phyloP scores from a whole-genome alignment of 2,888 invertebrate genomes.

The Cistogaster globosa region DNA sequence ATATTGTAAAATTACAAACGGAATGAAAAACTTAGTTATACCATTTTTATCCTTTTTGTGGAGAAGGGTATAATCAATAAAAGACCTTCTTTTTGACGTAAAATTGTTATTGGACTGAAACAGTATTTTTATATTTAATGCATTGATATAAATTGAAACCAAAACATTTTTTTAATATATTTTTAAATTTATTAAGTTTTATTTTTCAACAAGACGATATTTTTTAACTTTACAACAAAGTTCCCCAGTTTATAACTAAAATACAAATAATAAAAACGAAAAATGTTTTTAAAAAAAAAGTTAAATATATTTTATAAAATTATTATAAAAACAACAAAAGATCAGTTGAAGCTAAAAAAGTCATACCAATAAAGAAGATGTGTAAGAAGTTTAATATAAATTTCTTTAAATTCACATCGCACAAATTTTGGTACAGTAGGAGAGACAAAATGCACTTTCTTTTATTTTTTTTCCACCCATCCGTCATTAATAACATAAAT shows the following conservation, averaged over 20 bases:
- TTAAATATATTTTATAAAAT: slow-evolving; percentile 1
- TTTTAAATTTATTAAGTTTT: neutral
- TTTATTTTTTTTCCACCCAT: slow-evolving; percentile 52
- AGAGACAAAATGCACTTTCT: slow-evolving; percentile 61
- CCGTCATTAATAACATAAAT: slow-evolving; percentile 54
- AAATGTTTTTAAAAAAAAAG: neutral
- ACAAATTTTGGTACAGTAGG: slow-evolving; percentile 41
- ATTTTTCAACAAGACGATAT: slow-evolving; percentile 12
- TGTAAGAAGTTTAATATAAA: slow-evolving; percentile 82
- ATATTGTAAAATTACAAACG: too few relatives aligned
- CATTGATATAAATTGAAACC: too few relatives aligned
- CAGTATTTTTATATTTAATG: too few relatives aligned
- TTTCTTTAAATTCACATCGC: slow-evolving; percentile 76
- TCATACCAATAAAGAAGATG: neutral
- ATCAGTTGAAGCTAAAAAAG: slow-evolving; percentile 39
- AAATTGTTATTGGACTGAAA: too few relatives aligned
- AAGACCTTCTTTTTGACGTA: too few relatives aligned
- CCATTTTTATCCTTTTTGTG: too few relatives aligned
- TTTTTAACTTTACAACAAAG: slow-evolving; percentile 6
- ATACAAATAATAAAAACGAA: slow-evolving; percentile 21
- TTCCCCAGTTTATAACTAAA: slow-evolving; percentile 15
- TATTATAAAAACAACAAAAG: slow-evolving; percentile 24
- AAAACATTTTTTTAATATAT: neutral
- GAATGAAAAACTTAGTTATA: too few relatives aligned
- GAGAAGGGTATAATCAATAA: too few relatives aligned